phyloP scores from a whole-genome alignment of 2,797 vertebrate species.

The Enteromius treurensis region DNA sequence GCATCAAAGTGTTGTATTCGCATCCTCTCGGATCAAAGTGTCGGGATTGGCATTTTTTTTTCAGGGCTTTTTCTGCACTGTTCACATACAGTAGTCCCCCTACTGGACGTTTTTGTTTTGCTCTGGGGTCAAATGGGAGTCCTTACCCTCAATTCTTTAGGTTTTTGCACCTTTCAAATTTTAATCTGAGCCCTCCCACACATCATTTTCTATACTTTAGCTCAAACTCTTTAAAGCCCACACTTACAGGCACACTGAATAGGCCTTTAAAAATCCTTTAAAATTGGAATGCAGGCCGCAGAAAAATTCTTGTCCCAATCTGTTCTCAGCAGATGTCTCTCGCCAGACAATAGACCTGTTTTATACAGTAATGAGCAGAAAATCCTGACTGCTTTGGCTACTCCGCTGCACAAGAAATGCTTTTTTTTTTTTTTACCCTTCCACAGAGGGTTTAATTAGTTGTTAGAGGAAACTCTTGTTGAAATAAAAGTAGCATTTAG shows the following conservation, averaged over 20 bases:
- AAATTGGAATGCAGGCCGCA: slow-evolving; percentile 63
- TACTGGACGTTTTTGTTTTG: background rate
- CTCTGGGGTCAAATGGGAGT: background rate
- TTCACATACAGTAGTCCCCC: background rate
- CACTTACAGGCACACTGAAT: slow-evolving; percentile 35
- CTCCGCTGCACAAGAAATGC: slow-evolving; percentile 31
- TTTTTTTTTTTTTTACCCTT: slow-evolving; percentile 30
- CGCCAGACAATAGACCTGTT: slow-evolving; percentile 75
- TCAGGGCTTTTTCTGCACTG: background rate
- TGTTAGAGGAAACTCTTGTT: slow-evolving; percentile 53
- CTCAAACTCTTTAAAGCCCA: slow-evolving; percentile 25
- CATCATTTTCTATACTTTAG: slow-evolving; percentile 37
- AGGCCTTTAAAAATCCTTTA: slow-evolving; percentile 31
- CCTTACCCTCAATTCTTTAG: slow-evolving; percentile 65
- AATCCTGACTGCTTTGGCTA: slow-evolving; percentile 53
- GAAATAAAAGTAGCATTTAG: slow-evolving; percentile 51
- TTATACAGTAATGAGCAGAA: slow-evolving; percentile 78
- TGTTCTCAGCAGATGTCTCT: slow-evolving; percentile 78
- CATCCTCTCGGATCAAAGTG: slow-evolving; percentile 69
- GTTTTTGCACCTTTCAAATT: slow-evolving; percentile 61
- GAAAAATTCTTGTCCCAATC: slow-evolving; percentile 74
- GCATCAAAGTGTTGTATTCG: slow-evolving; percentile 65
- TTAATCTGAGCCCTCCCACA: slow-evolving; percentile 49
- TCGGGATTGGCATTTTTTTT: slow-evolving; percentile 11
- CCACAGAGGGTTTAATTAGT: slow-evolving; percentile 55